phyloP scores from a whole-genome alignment of 2,797 vertebrate genomes.

The Triplophysa yarkandensis region DNA sequence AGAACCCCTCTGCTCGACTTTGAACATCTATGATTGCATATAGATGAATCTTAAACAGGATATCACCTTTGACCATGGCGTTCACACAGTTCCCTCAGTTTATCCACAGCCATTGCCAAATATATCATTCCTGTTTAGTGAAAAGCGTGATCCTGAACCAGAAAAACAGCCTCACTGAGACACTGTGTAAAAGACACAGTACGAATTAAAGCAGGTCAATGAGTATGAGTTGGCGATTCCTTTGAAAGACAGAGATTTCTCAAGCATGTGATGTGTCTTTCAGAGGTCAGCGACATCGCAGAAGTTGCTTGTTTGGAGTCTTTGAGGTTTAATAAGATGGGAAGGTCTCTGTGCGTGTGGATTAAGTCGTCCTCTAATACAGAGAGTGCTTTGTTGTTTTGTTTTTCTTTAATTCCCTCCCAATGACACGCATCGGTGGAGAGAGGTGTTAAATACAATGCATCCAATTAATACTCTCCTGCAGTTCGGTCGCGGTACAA shows the following conservation, averaged over 20 bases:
- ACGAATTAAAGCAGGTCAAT: too few relatives aligned
- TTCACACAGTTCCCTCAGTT: slow-evolving; percentile 30
- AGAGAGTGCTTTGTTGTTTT: slow-evolving; percentile 47
- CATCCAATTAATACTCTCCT: slow-evolving; percentile 71
- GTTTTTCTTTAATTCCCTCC: slow-evolving; percentile 60
- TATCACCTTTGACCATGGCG: slow-evolving; percentile 18
- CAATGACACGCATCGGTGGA: slow-evolving; percentile 66
- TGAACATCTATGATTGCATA: slow-evolving; percentile 19
- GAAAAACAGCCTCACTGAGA: neutral
- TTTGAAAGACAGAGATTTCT: slow-evolving; percentile 21
- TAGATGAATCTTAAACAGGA: slow-evolving; percentile 13
- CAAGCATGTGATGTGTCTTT: slow-evolving; percentile 26
- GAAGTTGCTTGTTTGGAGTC: slow-evolving; percentile 14
- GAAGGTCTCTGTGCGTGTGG: neutral
- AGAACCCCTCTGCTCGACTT: neutral
- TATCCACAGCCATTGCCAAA: slow-evolving; percentile 23
- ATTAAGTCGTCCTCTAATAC: slow-evolving; percentile 12
- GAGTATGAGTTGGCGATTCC: too few relatives aligned
- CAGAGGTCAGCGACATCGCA: neutral
- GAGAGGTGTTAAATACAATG: slow-evolving; percentile 59
- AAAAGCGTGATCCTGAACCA: neutral
- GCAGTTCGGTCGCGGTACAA: slow-evolving; percentile 18
- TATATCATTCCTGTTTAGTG: neutral
- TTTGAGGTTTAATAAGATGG: slow-evolving; percentile 35
- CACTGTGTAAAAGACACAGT: slow-evolving; percentile 6